Evolutionary conservation across 1,140 invertebrate genomes (phyloP).

Genomic region (Dermatophagoides farinae): DNA sequence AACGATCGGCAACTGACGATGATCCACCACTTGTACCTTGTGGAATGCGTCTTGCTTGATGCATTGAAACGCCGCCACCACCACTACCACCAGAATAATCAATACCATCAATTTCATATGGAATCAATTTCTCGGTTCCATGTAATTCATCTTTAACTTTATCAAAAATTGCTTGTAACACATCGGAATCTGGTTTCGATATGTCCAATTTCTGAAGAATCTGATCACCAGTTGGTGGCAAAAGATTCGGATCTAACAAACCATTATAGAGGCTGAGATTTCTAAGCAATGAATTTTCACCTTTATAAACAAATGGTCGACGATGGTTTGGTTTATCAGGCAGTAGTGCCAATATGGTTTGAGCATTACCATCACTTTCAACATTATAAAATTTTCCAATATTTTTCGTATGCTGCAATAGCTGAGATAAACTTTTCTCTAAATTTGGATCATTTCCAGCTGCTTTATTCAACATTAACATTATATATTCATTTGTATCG

Average conservation of each 20-base stretch:
- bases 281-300: background rate
- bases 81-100: background rate
- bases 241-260: too few relatives aligned
- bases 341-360: conserved; percentile 5
- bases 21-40: background rate
- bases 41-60: background rate
- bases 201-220: conserved; percentile 5
- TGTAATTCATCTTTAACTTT: conserved; percentile 4
- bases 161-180: conserved; percentile 4
- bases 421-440: too few relatives aligned
- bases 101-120: background rate
- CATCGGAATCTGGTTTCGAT: background rate
- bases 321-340: background rate
- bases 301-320: conserved; percentile 2
- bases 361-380: background rate
- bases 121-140: background rate
- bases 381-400: conserved; percentile 1
- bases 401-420: background rate
- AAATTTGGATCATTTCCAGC: too few relatives aligned
- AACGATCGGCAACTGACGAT: too few relatives aligned
- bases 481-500: conserved; percentile 13
- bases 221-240: background rate
- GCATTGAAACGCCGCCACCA: background rate
- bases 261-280: background rate
- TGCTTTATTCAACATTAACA: conserved; percentile 9